phyloP scores from a whole-genome alignment of 2,113 vertebrate species.

The Hemiprocne comata region DNA sequence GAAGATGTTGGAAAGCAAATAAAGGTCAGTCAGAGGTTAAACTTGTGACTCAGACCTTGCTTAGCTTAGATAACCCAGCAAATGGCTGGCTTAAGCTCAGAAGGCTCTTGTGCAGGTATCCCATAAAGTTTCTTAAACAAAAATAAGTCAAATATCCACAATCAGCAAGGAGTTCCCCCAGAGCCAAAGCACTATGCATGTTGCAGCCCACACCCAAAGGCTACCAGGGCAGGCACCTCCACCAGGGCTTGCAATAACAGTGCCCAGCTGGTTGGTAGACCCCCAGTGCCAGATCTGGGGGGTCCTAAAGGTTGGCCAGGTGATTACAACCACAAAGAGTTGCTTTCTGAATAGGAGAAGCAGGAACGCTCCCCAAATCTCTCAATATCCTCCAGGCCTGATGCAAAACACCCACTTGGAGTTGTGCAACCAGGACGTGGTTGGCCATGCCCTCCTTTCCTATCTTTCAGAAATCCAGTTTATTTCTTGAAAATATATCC shows the following conservation, averaged over 20 bases:
- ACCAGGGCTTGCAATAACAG: not conserved
- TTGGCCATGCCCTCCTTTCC: not conserved
- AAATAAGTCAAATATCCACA: not conserved
- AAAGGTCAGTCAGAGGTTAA: not conserved
- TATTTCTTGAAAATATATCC: not conserved
- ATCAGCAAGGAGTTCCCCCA: not conserved
- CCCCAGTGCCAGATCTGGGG: not conserved
- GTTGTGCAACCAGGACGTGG: rapidly evolving
- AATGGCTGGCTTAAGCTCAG: not conserved
- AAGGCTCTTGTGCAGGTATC: not conserved
- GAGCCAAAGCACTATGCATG: not conserved
- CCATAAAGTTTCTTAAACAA: not conserved
- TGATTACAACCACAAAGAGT: not conserved
- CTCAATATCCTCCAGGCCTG: not conserved
- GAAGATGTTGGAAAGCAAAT: not conserved
- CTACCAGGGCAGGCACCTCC: not conserved
- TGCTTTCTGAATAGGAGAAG: not conserved
- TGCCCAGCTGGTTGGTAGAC: not conserved
- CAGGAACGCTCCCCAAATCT: not conserved
- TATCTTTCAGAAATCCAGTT: not conserved
- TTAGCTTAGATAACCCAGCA: not conserved
- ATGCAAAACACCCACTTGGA: rapidly evolving
- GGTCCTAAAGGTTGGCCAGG: not conserved
- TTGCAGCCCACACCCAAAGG: rapidly evolving
- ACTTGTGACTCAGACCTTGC: not conserved